These are phyloP conservation scores for Drosophila repletoides DNA, from an alignment of 1,140 invertebrate species.

Conservation along the genomic window DNA sequence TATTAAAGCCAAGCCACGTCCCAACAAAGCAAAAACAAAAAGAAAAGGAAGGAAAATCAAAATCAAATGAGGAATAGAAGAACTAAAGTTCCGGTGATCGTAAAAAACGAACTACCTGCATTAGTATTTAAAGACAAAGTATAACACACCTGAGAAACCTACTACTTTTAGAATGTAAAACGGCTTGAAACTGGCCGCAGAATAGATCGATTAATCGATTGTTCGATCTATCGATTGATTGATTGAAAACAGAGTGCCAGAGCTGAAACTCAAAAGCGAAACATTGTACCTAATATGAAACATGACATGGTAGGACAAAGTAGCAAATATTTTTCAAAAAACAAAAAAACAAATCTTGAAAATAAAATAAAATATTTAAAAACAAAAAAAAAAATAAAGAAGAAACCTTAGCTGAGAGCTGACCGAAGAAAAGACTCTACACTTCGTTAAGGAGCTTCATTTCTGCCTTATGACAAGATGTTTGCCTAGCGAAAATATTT, in stretches of 20 bases:
- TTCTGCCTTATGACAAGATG: conserved; percentile 38
- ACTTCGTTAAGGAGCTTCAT: conserved; percentile 25
- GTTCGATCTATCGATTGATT: conserved; percentile 4
- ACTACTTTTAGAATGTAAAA: no score
- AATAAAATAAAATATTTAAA: no score
- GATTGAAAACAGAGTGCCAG: neutral
- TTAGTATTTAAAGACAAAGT: conserved; percentile 61
- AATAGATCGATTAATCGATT: neutral
- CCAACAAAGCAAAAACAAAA: conserved; percentile 19
- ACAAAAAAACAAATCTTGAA: neutral
- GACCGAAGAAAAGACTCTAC: conserved; percentile 7
- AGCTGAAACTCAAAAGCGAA: conserved; percentile 38
- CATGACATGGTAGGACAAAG: conserved; percentile 41
- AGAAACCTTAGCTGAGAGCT: no score
- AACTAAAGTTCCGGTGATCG: conserved; percentile 58
- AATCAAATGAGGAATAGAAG: conserved; percentile 8
- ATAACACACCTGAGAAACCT: conserved; percentile 51
- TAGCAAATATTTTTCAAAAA: conserved; percentile 31
- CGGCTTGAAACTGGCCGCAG: no score
- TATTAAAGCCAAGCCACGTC: conserved; percentile 63
- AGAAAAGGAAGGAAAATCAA: conserved; percentile 23
- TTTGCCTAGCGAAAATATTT: conserved; percentile 38
- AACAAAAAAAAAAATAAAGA: neutral
- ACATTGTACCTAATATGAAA: conserved; percentile 67
- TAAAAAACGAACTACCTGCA: conserved; percentile 72